phyloP scores from a whole-genome alignment of 2,888 invertebrate species.

The Lepidocyrtoides sp. region DNA sequence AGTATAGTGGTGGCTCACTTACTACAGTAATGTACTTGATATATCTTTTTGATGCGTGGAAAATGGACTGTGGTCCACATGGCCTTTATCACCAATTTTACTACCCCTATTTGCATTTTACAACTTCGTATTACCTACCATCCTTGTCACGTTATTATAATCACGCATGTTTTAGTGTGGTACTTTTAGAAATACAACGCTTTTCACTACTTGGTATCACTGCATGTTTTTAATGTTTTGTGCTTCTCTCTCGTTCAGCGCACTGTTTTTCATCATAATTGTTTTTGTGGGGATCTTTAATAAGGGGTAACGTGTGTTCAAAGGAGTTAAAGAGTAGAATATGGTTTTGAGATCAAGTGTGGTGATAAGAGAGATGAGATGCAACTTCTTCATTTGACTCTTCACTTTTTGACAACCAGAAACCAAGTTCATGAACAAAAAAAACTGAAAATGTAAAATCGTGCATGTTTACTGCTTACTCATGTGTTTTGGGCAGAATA shows the following conservation, averaged over 20 bases:
- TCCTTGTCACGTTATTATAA: constrained; percentile 49
- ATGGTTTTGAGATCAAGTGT: constrained; percentile 64
- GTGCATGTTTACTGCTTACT: constrained; percentile 8
- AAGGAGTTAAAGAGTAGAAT: constrained; percentile 48
- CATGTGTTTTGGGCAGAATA: constrained; percentile 6
- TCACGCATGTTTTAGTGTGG: constrained; percentile 21
- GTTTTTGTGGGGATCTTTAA: constrained; percentile 28
- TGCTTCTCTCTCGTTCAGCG: neutral
- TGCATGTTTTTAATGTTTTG: neutral
- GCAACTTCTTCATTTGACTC: constrained; percentile 59
- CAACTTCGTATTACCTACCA: constrained; percentile 49
- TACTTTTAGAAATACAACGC: neutral
- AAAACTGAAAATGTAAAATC: neutral
- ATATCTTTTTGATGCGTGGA: neutral
- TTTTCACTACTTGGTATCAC: neutral
- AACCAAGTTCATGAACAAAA: constrained; percentile 59
- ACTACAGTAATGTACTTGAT: neutral
- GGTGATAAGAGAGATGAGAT: constrained; percentile 61
- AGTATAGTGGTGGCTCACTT: too few species aligned
- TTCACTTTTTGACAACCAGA: constrained; percentile 57
- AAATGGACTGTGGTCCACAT: constrained; percentile 59
- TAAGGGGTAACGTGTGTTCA: constrained; percentile 47
- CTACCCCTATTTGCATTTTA: constrained; percentile 69
- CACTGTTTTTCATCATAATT: neutral
- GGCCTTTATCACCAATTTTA: constrained; percentile 62